phyloP scores from a whole-genome alignment of 2,888 invertebrate species.

The Lasiommata megera region DNA sequence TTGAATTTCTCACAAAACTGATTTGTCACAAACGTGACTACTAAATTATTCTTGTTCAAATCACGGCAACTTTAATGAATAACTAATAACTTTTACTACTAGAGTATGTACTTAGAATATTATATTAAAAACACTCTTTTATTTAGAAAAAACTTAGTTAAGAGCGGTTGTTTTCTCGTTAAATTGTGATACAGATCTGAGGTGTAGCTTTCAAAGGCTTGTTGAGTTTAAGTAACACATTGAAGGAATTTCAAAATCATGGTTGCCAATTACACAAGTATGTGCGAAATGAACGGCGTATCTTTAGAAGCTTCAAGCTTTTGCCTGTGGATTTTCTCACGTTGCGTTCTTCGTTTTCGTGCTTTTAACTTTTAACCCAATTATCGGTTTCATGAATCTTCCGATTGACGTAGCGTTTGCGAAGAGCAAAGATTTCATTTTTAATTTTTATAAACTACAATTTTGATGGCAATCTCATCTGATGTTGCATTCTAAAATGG shows the following conservation, averaged over 20 bases:
- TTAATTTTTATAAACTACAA: no score
- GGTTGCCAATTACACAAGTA: neutral
- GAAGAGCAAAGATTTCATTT: no score
- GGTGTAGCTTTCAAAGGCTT: constrained; percentile 3
- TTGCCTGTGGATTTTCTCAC: no score
- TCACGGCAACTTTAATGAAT: neutral
- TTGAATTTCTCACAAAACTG: neutral
- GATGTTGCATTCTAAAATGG: no score
- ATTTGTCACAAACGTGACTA: constrained; percentile 2
- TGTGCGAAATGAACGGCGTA: neutral
- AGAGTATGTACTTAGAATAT: neutral
- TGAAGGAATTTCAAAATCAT: neutral
- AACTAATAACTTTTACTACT: neutral
- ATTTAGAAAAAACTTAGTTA: neutral
- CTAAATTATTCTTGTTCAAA: neutral
- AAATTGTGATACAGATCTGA: neutral
- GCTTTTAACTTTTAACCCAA: no score
- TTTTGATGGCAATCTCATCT: no score
- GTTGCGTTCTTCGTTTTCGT: no score
- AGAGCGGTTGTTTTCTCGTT: neutral
- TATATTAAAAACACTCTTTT: neutral
- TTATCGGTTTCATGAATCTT: no score
- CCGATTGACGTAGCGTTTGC: no score
- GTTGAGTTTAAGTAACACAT: neutral
- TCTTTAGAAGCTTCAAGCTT: no score